These are phyloP conservation scores for Cyaniris semiargus DNA, from an alignment of 2,888 invertebrate species.

Conservation along the genomic window DNA sequence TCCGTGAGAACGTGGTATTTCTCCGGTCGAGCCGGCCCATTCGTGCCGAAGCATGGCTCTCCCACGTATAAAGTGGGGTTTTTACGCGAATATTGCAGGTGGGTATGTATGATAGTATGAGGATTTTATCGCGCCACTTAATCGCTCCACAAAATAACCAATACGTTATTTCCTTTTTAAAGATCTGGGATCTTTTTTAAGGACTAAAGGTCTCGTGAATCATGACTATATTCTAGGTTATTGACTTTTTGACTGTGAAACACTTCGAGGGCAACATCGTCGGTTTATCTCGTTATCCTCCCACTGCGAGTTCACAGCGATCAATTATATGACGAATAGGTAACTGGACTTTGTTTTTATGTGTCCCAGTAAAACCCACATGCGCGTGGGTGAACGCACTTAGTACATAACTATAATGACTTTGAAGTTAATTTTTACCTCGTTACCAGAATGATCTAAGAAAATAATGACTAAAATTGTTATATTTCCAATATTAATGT, in stretches of 20 bases:
- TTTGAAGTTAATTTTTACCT: not conserved
- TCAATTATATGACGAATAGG: constrained; percentile 21
- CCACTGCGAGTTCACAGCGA: constrained; percentile 6
- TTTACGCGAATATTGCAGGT: constrained; percentile 16
- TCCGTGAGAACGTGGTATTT: no score
- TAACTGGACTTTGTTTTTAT: constrained; percentile 28
- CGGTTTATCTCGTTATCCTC: constrained; percentile 4
- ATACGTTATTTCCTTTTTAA: not conserved
- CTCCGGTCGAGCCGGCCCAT: no score
- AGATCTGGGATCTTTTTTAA: not conserved
- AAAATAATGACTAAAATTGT: not conserved
- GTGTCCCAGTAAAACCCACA: constrained; percentile 12
- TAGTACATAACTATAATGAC: not conserved
- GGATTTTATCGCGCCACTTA: not conserved
- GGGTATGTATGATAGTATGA: not conserved
- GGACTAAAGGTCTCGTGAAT: not conserved
- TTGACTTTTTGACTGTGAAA: not conserved
- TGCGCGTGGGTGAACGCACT: not conserved
- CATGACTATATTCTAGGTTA: not conserved
- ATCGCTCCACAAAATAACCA: not conserved
- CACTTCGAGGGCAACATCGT: not conserved
- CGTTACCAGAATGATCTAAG: not conserved
- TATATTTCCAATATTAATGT: not conserved
- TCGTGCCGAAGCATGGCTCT: no score
- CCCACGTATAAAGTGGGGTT: no score